These are phyloP conservation scores for Nymphicus hollandicus DNA, from an alignment of 2,113 vertebrate genomes.

Conservation along the genomic window DNA sequence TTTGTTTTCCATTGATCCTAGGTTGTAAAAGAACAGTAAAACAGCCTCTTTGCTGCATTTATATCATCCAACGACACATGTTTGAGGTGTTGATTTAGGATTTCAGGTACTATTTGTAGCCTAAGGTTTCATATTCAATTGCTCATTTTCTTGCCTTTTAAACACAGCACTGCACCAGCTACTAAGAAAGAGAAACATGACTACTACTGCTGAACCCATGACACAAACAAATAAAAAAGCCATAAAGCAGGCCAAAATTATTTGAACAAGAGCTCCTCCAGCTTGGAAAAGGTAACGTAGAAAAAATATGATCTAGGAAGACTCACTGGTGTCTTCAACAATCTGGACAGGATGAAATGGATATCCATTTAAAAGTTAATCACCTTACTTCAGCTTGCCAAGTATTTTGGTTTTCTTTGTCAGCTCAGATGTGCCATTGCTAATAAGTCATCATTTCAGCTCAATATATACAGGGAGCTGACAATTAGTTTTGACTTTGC, in stretches of 20 bases:
- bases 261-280: not conserved
- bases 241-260: not conserved
- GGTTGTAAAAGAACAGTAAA: not conserved
- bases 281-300: not conserved
- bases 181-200: too few species aligned
- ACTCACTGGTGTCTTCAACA: not conserved
- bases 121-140: not conserved
- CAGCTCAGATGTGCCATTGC: not conserved
- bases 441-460: not conserved
- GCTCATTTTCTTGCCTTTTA: not conserved
- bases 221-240: not conserved
- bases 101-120: not conserved
- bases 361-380: not conserved
- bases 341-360: not conserved
- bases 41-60: not conserved
- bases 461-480: not conserved
- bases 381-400: not conserved
- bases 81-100: not conserved
- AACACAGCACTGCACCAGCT: too few species aligned
- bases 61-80: not conserved
- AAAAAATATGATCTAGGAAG: not conserved
- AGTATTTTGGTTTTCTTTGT: not conserved
- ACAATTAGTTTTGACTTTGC: not conserved
- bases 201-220: too few species aligned
- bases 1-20: slow-evolving; percentile 12